Base-by-base conservation (phyloP, 2,797 vertebrate genomes). In the Etheostoma nigrum region DNA sequence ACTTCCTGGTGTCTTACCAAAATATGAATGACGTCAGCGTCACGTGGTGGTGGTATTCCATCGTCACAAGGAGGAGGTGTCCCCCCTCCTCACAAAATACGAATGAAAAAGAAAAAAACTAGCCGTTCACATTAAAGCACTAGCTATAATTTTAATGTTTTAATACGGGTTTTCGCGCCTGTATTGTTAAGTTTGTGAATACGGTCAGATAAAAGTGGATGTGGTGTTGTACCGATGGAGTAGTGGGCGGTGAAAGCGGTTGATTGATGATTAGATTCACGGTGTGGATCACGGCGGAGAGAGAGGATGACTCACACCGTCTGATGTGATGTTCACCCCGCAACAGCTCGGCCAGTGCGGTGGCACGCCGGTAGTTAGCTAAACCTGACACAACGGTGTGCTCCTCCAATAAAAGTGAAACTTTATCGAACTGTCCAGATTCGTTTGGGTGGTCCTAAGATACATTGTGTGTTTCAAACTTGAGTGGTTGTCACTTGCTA, bases 251-350 rank as follows among this genome's bases (percentile, higher is more conserved):
- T 61, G 87, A 85, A 57, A 67, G 67, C 62, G 76, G 80, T 19
- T 86, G 92, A 92, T 79, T 81, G 88, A 84, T 90, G 89, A 91
- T 92, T 81, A 91, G 91, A 90, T 92, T 90, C 88, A 87, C 82
- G 80, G 86, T 74, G 87, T 83, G 88, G 89, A 86, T 89, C 89
- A 51, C 89, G 84, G 85, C 77, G 82, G 82, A 79, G 87, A 90
- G 90, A 90, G 91, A 85, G 90, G 93, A 94, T 94, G 94, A 94
- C 90, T 94, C 94, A 94, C 92, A 81, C 71, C 72, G 88, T 89
- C 88, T 90, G 92, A 86, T 87, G 88, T 81, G 90, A 83, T 76
- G 88, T 84, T 92, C 92, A 88, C 81, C 91, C 89, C 88, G 90
- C 93, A 92, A 86, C 91, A 86, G 90, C 90, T 89, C 91, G 86